These are phyloP conservation scores for Streblospio benedicti DNA, from an alignment of 1,140 invertebrate genomes.

Conservation along the genomic window DNA sequence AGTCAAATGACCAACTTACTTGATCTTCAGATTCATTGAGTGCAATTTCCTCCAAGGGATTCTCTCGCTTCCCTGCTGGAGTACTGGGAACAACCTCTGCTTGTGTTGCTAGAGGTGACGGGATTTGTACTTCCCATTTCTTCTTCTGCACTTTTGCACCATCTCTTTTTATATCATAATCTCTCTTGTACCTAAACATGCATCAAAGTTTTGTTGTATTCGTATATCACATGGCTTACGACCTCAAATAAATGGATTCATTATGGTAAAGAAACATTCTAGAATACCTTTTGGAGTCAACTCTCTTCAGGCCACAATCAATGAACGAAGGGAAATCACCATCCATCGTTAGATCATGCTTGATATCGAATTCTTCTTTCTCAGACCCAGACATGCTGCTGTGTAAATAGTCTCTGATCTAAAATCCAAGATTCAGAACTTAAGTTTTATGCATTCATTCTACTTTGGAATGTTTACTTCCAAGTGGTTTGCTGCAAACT, in stretches of 20 bases:
- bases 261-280: constrained; percentile 24
- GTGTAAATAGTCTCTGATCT: too few species aligned
- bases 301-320: constrained; percentile 25
- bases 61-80: neutral
- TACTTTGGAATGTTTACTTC: too few species aligned
- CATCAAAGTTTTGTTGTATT: neutral
- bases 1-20: too few species aligned
- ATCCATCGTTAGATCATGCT: neutral
- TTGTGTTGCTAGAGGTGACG: neutral
- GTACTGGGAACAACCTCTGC: constrained; percentile 1
- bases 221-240: neutral
- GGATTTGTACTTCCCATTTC: constrained; percentile 31
- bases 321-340: constrained; percentile 6
- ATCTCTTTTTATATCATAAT: constrained; percentile 9
- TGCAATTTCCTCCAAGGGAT: neutral
- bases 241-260: neutral
- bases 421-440: too few species aligned
- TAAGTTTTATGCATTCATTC: too few species aligned
- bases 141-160: constrained; percentile 2
- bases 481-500: too few species aligned
- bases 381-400: too few species aligned
- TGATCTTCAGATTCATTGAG: neutral
- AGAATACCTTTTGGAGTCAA: constrained; percentile 19
- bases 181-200: neutral
- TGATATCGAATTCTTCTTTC: too few species aligned